Evolutionary conservation across 2,888 invertebrate species (phyloP), one percentile per base, ranked within the genome.

Genomic region (Meiosimyza decipiens): DNA sequence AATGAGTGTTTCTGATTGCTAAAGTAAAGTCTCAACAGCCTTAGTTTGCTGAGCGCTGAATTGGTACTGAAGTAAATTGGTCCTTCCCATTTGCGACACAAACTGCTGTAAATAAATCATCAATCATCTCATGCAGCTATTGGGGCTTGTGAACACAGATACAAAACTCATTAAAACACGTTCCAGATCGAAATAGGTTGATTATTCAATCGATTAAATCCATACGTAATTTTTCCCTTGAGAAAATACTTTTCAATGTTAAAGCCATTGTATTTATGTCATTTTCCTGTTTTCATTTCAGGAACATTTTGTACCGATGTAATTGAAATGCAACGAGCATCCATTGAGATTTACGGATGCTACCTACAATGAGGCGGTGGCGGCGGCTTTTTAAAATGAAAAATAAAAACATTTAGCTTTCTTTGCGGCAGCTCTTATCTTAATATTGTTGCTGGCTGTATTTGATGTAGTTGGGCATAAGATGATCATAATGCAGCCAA

Each of bases 211-310:
- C 11, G 52, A n/a, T 60, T 18, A 11, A n/a, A 22, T 47, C 50
- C 59, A 40, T 16, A 49, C 54, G 68, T 16, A 68, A 50, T 64
- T 78, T 82, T 82, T 82, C 82, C 80, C 82, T 80, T 78, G 80
- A 82, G 81, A 81, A 81, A 81, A 81, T 73, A 75, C 80, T 81
- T 77, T 80, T 40, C 47, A n/a, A 16, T 12, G 22, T 9, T 47
- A 15, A 50, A 47, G n/a, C n/a, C 62, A 62, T 18, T 13, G 5
- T 57, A 57, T 28, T 18, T 15, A 57, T 28, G 22, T 15, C 57
- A 11, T 13, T 12, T 18, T 22, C 13, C 18, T 57, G 57, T 40
- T 40, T 62, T 62, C 5, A n/a, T 11, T 40, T 16, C 16, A 33
- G 16, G 40, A 33, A 11, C 9, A 47, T 40, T 15, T n/a, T 33